Evolutionary conservation across 2,888 invertebrate genomes (phyloP), one percentile per base, ranked within the genome.

Genomic region (Drosophila helvetica): DNA sequence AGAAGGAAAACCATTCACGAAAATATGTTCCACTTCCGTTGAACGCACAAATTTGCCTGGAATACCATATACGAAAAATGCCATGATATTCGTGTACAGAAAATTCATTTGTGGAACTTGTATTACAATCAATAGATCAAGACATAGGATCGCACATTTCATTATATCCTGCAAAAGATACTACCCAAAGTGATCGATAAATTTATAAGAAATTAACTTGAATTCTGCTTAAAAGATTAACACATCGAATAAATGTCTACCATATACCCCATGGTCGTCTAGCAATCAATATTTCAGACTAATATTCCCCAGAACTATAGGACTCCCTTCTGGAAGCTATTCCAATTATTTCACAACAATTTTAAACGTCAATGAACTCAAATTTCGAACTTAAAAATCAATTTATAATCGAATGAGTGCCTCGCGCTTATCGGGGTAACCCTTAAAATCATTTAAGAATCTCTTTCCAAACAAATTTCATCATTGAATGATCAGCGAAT

Each of bases 21-120:
- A 43, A 63, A 17, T 45, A 60, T 60, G n/a, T 61, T 60, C n/a
- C 38, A 61, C 47, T 47, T 61, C 60, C 61, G 61, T n/a, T 38
- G 8, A 61, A 38, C 15, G n/a, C 7, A 7, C 15, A 38, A 38
- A 38, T 38, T 38, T 38, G 38, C 7, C 38, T 38, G 38, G 18
- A 18, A 59, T 47, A 18, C 25, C 15, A 15, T 15, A 15, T 12
- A 19, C 4, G n/a, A 10, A 18, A 19, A 55, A 15, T 15, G 33
- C 12, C 12, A 6, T 15, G 1, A 1, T 15, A 5, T 15, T 12
- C 33, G 2, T 5, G 0, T 12, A 33, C 33, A 33, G 12, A 4
- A 5, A 38, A 38, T 38, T 2, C 6, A 33, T 12, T 33, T 30
- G 10, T 12, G 30, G 12, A 3, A 30, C 10, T 30, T 12, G 4